Evolutionary conservation across 2,888 invertebrate species (phyloP), one percentile per base, ranked within the genome.

Genomic region (Andrena trimmerana): DNA sequence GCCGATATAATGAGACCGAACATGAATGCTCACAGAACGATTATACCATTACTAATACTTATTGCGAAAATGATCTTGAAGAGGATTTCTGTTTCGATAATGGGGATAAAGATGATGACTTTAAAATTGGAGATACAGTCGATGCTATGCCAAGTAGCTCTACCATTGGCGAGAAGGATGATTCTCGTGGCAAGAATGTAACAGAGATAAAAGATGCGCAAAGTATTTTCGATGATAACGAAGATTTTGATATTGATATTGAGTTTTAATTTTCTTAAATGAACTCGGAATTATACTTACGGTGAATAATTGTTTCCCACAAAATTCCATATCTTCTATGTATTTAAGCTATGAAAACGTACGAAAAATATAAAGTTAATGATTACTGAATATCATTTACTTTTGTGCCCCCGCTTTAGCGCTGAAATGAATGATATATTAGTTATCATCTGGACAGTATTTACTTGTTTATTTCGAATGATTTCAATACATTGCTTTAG

Each of bases 221-320:
- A 62, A 65, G 27, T 13, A 75, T 86, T 42, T 86, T 87, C 70
- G 88, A 86, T 67, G 76, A 78, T 7, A 68, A 84, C 31, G 89
- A 91, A 42, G 82, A 83, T 24, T 69, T 90, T 48, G 87, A 90
- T 74, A 31, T 85, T 16, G 65, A 78, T 36, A 72, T 90, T 13
- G 85, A 90, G 29, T 89, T 91, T 83, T 91, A 77, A 83, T 29
- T 74, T 81, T 5, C n/a, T 31, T 10, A 48, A 63, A 57, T 33
- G 36, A 70, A 66, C 54, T 13, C 42, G 27, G 24, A 33, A 24
- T 10, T 8, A 10, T 57, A 57, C 10, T 13, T 24, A 24, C 24
- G 4, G 27, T 1, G 20, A 20, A 10, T 57, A 27, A 10, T 24
- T 20, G 10, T 24, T 27, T 42, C 42, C 42, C 42, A 42, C 10